Percentiles rank a stretch among this genome's conserved stretches.
Conservation (phyloP, 2,888 invertebrate species). For the Platycheirus albimanus region DNA sequence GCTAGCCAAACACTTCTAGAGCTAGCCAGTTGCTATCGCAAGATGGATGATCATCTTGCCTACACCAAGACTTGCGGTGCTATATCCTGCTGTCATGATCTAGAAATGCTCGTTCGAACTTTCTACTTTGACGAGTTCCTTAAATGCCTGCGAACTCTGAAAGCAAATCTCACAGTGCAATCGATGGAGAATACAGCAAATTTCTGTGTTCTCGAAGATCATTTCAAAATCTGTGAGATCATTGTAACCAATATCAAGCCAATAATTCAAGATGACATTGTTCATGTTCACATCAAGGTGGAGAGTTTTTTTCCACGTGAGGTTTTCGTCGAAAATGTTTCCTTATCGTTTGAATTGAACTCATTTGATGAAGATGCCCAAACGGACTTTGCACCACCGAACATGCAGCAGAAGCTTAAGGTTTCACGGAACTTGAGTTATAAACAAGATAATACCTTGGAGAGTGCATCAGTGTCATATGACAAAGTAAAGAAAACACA, state of each 20-base stretch:
- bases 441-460: constrained; percentile 91
- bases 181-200: constrained; percentile 80
- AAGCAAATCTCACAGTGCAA: constrained; percentile 78
- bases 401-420: constrained; percentile 81
- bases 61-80: constrained; percentile 91
- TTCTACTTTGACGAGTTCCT: constrained; percentile 93
- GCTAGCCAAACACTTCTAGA: constrained; percentile 93
- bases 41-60: constrained; percentile 88
- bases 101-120: constrained; percentile 89
- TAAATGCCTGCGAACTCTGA: constrained; percentile 84
- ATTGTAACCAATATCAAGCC: constrained; percentile 79
- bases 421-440: constrained; percentile 89
- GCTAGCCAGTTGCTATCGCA: constrained; percentile 92
- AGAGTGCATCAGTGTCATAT: constrained; percentile 89
- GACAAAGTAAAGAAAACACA: constrained; percentile 85
- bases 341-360: constrained; percentile 86
- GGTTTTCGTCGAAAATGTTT: constrained; percentile 86
- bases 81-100: constrained; percentile 89
- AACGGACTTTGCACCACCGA: constrained; percentile 57
- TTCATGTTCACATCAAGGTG: constrained; percentile 84
- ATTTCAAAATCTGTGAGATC: constrained; percentile 82
- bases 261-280: constrained; percentile 83
- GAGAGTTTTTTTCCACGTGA: constrained; percentile 87
- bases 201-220: constrained; percentile 82
- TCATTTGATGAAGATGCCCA: constrained; percentile 76